Evolutionary conservation across 1,140 invertebrate genomes (phyloP).

Genomic region (Penaeus japonicus): DNA sequence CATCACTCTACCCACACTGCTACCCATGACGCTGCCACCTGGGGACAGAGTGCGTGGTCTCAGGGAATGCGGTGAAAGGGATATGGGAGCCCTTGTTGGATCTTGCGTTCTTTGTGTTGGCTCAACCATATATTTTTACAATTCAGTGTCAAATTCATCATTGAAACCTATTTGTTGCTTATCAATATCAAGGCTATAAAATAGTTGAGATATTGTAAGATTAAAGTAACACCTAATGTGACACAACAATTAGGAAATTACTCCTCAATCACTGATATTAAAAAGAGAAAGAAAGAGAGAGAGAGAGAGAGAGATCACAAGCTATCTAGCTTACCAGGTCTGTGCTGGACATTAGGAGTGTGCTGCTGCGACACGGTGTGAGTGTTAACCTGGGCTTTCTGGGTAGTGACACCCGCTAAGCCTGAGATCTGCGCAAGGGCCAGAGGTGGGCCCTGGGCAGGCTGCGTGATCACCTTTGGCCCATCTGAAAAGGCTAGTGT

Average conservation of each 20-base stretch:
- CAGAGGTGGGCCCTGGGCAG: constrained; percentile 60
- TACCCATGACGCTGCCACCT: constrained; percentile 26
- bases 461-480: constrained; percentile 60
- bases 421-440: constrained; percentile 57
- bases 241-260: too few species aligned
- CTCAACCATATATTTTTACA: too few species aligned
- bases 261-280: too few species aligned
- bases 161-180: too few species aligned
- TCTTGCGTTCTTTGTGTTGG: too few species aligned
- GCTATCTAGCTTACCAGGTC: not conserved
- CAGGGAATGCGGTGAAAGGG: too few species aligned
- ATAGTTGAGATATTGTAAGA: too few species aligned
- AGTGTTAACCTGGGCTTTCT: constrained; percentile 22
- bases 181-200: too few species aligned
- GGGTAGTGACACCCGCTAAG: constrained; percentile 27
- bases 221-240: too few species aligned
- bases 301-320: too few species aligned
- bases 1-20: constrained; percentile 41
- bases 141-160: not conserved
- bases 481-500: constrained; percentile 48
- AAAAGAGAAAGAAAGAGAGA: too few species aligned
- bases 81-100: too few species aligned
- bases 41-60: not conserved
- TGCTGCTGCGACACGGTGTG: constrained; percentile 25
- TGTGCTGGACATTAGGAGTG: not conserved